Evolutionary conservation across 2,113 vertebrate genomes (phyloP), one percentile per base, ranked within the genome.

Genomic region (Ranitomeya imitator): DNA sequence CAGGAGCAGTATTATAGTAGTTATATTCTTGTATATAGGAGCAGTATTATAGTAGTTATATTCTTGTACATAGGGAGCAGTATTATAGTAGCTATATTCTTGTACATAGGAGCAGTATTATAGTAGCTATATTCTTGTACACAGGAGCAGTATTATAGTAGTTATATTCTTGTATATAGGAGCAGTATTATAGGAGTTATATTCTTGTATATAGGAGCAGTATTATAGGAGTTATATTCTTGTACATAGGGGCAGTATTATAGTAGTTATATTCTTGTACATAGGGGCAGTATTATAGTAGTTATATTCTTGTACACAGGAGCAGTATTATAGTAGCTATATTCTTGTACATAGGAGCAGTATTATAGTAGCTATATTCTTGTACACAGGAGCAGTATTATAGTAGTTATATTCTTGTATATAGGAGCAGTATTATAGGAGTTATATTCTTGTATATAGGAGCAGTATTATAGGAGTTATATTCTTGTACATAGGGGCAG

Each of bases 161-260:
- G 26, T 31, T 31, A 31, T 31, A 31, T 31, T 31, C 26, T 31
- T 31, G 26, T 31, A 31, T 2, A 31, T 31, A 31, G 26, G 26
- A 31, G 71, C 69, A 73, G 69, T 73, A 73, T 73, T 73, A 73
- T 73, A 73, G 69, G 31, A 73, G 69, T 73, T 73, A 73, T 73
- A 73, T 37, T 73, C 69, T 73, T 73, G 69, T 73, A 73, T 6
- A 73, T 73, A 73, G 69, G 69, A 15, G 21, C 13, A 31, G 65
- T 69, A 69, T 69, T 69, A 69, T 69, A 69, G 65, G 26, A 69
- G 65, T 69, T 69, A 69, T 69, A 69, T 31, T 31, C 26, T 31
- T 31, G 26, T 31, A 31, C 26, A 31, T 31, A 31, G 26, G 26
- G 26, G 26, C 26, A 31, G 26, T 31, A 31, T 31, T 31, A 31